These are phyloP conservation scores for Spea multiplicata DNA, from an alignment of 2,113 vertebrate genomes.

Conservation along the genomic window DNA sequence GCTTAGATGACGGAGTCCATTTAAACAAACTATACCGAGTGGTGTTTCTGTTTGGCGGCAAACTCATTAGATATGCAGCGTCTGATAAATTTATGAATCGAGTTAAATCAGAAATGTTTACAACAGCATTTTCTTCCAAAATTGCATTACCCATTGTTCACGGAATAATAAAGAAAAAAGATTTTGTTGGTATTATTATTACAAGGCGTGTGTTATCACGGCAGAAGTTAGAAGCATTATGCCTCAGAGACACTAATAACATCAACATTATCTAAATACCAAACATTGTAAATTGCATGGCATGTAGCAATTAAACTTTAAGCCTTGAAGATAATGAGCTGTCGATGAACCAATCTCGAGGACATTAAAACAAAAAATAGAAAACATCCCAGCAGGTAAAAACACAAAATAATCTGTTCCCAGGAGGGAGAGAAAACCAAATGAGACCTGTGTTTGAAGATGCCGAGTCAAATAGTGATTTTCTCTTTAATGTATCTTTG, in stretches of 20 bases:
- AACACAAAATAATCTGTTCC: constrained; percentile 16
- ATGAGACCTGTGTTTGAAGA: constrained; percentile 15
- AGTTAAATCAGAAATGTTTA: constrained; percentile 6
- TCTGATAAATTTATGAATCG: neutral
- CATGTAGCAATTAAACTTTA: constrained; percentile 42
- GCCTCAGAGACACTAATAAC: constrained; percentile 29
- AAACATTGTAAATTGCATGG: constrained; percentile 22
- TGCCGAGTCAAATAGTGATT: constrained; percentile 14
- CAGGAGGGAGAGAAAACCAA: constrained; percentile 10
- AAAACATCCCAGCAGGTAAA: constrained; percentile 26
- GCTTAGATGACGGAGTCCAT: neutral
- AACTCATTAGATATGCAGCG: neutral
- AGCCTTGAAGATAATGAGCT: constrained; percentile 36
- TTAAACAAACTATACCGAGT: neutral
- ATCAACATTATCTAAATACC: constrained; percentile 36
- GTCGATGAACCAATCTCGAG: constrained; percentile 31
- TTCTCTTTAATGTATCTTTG: constrained; percentile 13
- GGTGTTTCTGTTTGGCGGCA: neutral
- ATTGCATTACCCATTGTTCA: neutral
- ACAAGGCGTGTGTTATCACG: neutral
- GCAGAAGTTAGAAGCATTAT: neutral
- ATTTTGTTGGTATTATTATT: neutral
- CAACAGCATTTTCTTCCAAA: neutral
- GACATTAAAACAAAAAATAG: constrained; percentile 15
- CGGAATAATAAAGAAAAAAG: constrained; percentile 4